Base-by-base conservation (phyloP, 2,797 vertebrate genomes). In the Epinephelus malabaricus region DNA sequence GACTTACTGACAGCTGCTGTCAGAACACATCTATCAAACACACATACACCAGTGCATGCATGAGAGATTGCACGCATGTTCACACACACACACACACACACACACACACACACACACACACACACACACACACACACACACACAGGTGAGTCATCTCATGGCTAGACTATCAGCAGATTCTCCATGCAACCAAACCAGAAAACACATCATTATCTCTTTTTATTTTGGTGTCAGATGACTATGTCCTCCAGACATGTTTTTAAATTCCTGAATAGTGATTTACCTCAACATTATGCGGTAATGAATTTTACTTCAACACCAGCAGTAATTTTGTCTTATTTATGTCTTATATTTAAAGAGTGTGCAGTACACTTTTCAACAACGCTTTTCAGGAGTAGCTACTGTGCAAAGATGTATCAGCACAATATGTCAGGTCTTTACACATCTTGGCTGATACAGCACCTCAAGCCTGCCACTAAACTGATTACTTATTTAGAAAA, bases 1-100 rank as follows among this genome's bases (percentile, higher is more conserved):
- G 79, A 84, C 79, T 78, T 80, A 88, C 82, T 85, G 85, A 88
- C 83, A 82, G 86, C 74, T 58, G 77, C 78, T 84, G 87, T 89
- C 82, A 84, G 85, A 85, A 65, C 51, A 79, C 80, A 84, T 85
- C 86, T 60, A 63, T 88, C 85, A 88, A 50, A 60, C 63, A 72
- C 69, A 73, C 74, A 76, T 14, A 58, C 19, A 69, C 47, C 47
- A 47, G 17, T 15, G 13, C 53, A 50, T 4, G 21, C 59, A 64
- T 3, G 2, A 68, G 17, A 19, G 27, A 50, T n/a, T 1, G 17
- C 38, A 40, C 1, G 1, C 17, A 54, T 14, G 14, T 54, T 56
- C 56, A 60, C n/a, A 58, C 66, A 69, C 75, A 73, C 77, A 78
- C 6, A 59, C 23, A 68, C 21, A 27, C 2, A 2, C 14, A 45